Evolutionary conservation across 2,797 vertebrate species (phyloP).

Genomic region (Poecilia wingei): DNA sequence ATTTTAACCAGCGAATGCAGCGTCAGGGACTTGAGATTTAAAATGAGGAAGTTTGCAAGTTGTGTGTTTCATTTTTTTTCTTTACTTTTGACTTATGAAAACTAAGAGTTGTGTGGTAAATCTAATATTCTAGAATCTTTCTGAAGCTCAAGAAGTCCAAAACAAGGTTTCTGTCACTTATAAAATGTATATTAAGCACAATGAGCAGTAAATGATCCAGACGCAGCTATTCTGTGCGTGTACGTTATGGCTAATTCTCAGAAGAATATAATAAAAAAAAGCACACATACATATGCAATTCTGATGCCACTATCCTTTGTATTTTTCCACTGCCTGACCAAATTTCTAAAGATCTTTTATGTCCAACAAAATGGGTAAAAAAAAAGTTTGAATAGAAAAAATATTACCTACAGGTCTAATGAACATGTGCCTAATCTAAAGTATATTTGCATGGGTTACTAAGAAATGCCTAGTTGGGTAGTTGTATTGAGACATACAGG

Average conservation of each 20-base stretch:
- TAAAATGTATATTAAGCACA: slow-evolving; percentile 10
- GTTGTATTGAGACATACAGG: slow-evolving; percentile 18
- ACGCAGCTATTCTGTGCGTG: background rate
- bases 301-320: background rate
- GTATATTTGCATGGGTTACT: slow-evolving; percentile 29
- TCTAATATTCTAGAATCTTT: background rate
- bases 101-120: slow-evolving; percentile 14
- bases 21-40: background rate
- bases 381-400: slow-evolving; percentile 18
- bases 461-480: slow-evolving; percentile 32
- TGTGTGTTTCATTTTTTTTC: background rate
- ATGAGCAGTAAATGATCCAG: slow-evolving; percentile 11
- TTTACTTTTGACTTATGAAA: background rate
- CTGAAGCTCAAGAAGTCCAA: slow-evolving; percentile 37
- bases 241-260: background rate
- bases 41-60: background rate
- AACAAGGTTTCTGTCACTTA: slow-evolving; percentile 47
- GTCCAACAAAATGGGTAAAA: slow-evolving; percentile 10
- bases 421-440: slow-evolving; percentile 12
- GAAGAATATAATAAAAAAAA: background rate
- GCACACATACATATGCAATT: background rate
- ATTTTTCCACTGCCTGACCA: background rate
- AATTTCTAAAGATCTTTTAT: background rate
- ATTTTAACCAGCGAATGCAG: background rate
- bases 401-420: slow-evolving; percentile 22